Evolutionary conservation across 1,140 invertebrate genomes (phyloP), one percentile per base, ranked within the genome.

Genomic region (Patella vulgata): DNA sequence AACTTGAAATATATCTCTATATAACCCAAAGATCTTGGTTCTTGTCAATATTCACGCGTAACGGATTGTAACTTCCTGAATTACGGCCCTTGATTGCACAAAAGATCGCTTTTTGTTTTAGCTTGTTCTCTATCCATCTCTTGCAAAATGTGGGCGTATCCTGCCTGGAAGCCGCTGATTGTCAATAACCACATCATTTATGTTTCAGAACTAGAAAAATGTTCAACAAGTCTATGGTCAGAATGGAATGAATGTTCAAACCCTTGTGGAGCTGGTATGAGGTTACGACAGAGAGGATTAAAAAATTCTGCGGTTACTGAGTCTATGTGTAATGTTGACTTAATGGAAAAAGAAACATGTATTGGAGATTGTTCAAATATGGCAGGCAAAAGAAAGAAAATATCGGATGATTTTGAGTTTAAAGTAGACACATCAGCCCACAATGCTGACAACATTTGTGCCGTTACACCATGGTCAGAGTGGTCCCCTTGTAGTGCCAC

Each of bases 401-500:
- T 81, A 9, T 57, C 66, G 19, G 75, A 83, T 19, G 68, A 75
- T 33, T 81, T 76, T 66, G 71, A 77, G 43, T 71, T 83, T 17
- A 64, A 67, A n/a, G 71, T 74, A 42, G 72, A 73, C 48, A 68
- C 74, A 2, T n/a, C n/a, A n/a, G 51, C 48, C 23, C 12, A 69
- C 11, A 72, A 76, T 55, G 51, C 59, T 1, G 61, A 62, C n/a
- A 70, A 75, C 44, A 55, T 71, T 19, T 89, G 88, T 70, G 74
- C 80, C 2, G 82, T 87, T n/a, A 85, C 85, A 8, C 78, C 84
- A 1, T 89, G 88, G 88, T 84, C 86, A 21, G 81, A 84, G 17
- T 89, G 86, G 83, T 89, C 89, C 1, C 81, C 87, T 2, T 92
- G 90, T 71, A 88, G 88, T 43, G 86, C 86, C 1, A 84, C 86